These are phyloP conservation scores for Aurelia aurita DNA, from an alignment of 30 jellyfish, hydroid and myxozoan species.

Conservation along the genomic window DNA sequence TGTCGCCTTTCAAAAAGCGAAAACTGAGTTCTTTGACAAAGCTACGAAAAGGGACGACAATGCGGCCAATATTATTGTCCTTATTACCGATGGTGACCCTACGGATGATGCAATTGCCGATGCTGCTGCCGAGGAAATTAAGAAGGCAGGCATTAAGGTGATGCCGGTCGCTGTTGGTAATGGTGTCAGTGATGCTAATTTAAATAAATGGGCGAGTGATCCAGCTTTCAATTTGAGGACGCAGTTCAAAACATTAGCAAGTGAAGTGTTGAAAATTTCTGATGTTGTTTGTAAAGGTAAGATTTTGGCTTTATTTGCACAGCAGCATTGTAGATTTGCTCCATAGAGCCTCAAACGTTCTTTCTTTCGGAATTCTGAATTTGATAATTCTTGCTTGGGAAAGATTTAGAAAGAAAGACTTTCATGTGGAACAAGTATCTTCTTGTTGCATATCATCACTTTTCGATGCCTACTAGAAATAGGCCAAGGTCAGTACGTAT, in stretches of 20 bases:
- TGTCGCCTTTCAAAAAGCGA: conserved; percentile 48
- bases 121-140: conserved; percentile 27
- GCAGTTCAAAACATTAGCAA: conserved; percentile 27
- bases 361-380: no score
- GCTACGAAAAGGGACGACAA: conserved; percentile 31
- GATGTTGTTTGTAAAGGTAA: conserved; percentile 64
- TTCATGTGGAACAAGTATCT: no score
- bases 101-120: conserved; percentile 26
- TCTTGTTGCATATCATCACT: no score
- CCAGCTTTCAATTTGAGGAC: conserved; percentile 38
- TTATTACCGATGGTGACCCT: conserved; percentile 60
- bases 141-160: conserved; percentile 54
- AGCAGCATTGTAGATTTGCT: no score
- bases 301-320: not conserved
- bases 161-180: conserved; percentile 73
- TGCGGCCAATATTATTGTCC: conserved; percentile 47
- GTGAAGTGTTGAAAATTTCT: conserved; percentile 20
- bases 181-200: conserved; percentile 20
- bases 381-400: no score
- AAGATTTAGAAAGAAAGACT: no score
- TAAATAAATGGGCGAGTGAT: conserved; percentile 71
- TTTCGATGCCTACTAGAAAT: no score
- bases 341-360: no score
- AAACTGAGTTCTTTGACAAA: conserved; percentile 33
- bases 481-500: not conserved